Evolutionary conservation across 2,888 invertebrate genomes (phyloP), one percentile per base, ranked within the genome.

Genomic region (Stenurella melanura): DNA sequence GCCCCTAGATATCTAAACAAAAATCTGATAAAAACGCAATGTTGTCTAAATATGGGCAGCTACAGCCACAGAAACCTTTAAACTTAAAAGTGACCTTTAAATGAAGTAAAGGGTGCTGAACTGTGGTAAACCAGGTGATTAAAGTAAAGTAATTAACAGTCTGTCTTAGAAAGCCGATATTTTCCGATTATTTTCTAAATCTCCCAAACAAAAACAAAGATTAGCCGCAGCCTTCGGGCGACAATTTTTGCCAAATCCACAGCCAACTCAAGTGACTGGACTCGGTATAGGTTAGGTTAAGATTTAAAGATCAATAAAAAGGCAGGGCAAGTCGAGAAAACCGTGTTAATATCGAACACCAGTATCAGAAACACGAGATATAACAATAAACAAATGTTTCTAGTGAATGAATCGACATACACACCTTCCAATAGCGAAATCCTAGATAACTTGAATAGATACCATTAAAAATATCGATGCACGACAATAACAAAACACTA

Each of bases 261-360:
- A 18, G 18, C 38, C 19, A 38, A 38, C 19, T 17, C 30, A 12
- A 50, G 63, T 50, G 54, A 42, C 54, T 72, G 54, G 61, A 56
- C 67, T 50, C 61, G 30, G 75, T 80, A 50, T 50, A 77, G 78
- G 76, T 78, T 80, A 80, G 61, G 80, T 79, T 50, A 21, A 15
- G 61, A n/a, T n/a, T 26, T 21, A 30, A 26, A 73, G 75, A 80
- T 80, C 80, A 74, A 80, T 80, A 80, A 80, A 78, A 76, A 80
- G 80, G 78, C 74, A 78, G 77, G 78, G 80, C 78, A 56, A 73
- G 68, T 17, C 63, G 56, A 76, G 30, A 26, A 68, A 54, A 72
- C 67, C 63, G 60, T 15, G 38, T 30, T 18, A 30, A 60, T 19
- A 54, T 54, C 7, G 54, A 42, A 30, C 19, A 63, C 17, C 66